These are phyloP conservation scores for Philonicus albiceps DNA, from an alignment of 2,888 invertebrate genomes.

Conservation along the genomic window DNA sequence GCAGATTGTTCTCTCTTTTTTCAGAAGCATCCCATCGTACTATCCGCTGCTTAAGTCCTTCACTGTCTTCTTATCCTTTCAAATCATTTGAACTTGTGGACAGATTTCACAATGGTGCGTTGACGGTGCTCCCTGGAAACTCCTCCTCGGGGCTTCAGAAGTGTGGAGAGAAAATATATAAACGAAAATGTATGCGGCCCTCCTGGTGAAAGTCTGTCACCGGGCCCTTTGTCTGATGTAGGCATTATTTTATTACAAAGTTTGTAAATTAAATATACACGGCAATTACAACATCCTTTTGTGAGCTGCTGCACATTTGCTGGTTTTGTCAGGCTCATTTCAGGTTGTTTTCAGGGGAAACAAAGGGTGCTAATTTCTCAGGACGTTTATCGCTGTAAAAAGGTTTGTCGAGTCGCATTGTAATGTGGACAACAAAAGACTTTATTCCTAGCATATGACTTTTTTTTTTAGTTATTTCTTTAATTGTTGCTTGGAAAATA, in stretches of 20 bases:
- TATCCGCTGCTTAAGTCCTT: neutral
- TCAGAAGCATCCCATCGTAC: neutral
- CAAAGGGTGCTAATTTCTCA: neutral
- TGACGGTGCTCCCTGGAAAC: neutral
- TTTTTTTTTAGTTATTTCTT: neutral
- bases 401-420: neutral
- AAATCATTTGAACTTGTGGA: constrained; percentile 17
- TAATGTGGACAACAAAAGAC: neutral
- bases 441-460: neutral
- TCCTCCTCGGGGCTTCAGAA: neutral
- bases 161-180: neutral
- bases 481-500: too few species aligned
- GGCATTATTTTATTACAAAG: neutral
- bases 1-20: neutral
- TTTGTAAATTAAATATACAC: constrained; percentile 1
- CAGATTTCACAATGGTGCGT: neutral
- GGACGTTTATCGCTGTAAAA: neutral
- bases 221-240: neutral
- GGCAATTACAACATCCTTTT: neutral
- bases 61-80: constrained; percentile 5
- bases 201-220: neutral
- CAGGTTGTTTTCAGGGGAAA: neutral
- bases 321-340: neutral
- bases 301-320: neutral
- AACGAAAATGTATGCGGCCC: neutral